Percentiles rank a stretch among this genome's conserved stretches.
Evolutionary conservation across 2,888 invertebrate genomes (phyloP).

Genomic region (Anorthoa munda): DNA sequence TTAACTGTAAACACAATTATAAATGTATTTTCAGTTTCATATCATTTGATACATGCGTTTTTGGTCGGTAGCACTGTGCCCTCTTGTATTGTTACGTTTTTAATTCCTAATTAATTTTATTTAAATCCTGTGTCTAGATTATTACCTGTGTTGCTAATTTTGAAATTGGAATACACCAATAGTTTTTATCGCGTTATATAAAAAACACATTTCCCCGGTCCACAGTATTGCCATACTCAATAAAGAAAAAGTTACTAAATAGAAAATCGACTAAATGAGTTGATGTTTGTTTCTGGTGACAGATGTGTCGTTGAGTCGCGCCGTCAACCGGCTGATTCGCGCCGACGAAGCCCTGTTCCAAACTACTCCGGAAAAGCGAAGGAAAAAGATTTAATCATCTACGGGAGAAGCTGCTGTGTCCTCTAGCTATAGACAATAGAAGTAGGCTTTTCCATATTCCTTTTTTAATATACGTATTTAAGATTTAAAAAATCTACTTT

Average conservation of each 20-base stretch:
- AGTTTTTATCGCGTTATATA: background rate
- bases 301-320: slow-evolving; percentile 89
- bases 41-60: background rate
- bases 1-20: background rate
- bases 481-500: background rate
- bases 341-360: slow-evolving; percentile 88
- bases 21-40: no score
- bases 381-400: slow-evolving; percentile 87
- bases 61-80: background rate
- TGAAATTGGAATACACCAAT: background rate
- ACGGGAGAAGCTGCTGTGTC: slow-evolving; percentile 42
- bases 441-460: background rate
- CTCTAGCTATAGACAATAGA: slow-evolving; percentile 29
- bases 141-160: background rate
- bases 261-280: slow-evolving; percentile 51
- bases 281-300: slow-evolving; percentile 79
- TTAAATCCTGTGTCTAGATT: background rate
- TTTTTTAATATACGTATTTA: background rate
- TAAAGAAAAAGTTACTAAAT: slow-evolving; percentile 17
- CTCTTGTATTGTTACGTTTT: background rate
- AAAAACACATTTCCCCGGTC: background rate
- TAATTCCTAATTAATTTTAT: background rate
- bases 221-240: slow-evolving; percentile 64
- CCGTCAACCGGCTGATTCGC: slow-evolving; percentile 87
- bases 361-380: slow-evolving; percentile 87